Conservation (phyloP, 1,140 invertebrate species). For the Drosophila parabipectinata region DNA sequence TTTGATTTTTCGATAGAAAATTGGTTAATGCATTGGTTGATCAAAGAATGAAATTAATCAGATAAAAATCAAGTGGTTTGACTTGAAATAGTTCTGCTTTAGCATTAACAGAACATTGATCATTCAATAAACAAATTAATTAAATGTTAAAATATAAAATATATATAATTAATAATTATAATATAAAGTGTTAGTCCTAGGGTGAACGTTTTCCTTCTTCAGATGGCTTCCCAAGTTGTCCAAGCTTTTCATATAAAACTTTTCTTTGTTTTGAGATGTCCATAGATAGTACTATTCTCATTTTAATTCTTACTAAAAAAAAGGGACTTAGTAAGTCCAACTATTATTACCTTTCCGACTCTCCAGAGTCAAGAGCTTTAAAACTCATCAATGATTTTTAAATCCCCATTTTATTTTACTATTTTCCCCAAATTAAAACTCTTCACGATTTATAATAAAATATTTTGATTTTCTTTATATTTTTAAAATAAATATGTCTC, state of each 20-base stretch:
- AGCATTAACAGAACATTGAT: background rate
- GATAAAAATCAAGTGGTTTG: conserved; percentile 13
- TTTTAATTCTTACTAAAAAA: no score
- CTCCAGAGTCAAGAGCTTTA: no score
- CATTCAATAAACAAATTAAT: background rate
- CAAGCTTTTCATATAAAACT: no score
- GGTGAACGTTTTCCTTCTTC: no score
- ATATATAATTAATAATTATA: no score
- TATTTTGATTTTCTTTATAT: conserved; percentile 24
- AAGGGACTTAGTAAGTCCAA: no score
- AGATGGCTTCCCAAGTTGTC: no score
- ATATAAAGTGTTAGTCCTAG: no score
- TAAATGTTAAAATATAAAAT: background rate
- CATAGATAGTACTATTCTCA: background rate
- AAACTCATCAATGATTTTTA: no score
- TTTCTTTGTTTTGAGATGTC: background rate
- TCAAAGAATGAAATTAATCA: conserved; percentile 25
- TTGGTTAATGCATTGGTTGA: conserved; percentile 14
- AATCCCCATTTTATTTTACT: no score
- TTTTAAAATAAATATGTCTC: conserved; percentile 60
- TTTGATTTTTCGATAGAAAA: conserved; percentile 17
- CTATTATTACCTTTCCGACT: no score
- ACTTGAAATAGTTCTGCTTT: background rate
- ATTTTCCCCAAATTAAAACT: conserved; percentile 7
- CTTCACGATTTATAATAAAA: background rate